phyloP scores from a whole-genome alignment of 53 echinoderm and acorn worm species.

The Henricia sp. region DNA sequence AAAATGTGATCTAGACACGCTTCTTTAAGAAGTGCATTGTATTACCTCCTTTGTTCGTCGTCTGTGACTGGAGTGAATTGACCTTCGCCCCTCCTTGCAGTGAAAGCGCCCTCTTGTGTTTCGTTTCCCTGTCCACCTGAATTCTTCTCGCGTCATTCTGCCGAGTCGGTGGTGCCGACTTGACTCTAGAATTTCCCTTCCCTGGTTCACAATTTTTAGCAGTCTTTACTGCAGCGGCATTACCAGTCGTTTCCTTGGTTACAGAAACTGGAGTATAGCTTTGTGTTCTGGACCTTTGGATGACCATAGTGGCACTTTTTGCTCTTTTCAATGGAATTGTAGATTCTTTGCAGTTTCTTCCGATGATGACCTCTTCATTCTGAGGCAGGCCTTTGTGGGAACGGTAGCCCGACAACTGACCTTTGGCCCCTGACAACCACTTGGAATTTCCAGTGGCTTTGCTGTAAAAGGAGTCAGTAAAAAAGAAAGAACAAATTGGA shows the following conservation, averaged over 20 bases:
- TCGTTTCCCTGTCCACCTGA: background rate
- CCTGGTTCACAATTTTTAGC: background rate
- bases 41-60: background rate
- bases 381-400: conserved; percentile 57
- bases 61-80: conserved; percentile 10
- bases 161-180: conserved; percentile 26
- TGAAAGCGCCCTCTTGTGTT: conserved; percentile 38
- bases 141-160: background rate
- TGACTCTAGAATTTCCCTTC: conserved; percentile 23
- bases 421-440: conserved; percentile 69
- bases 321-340: background rate
- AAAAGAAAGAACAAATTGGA: too few species aligned
- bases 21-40: too few species aligned
- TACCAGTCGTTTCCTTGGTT: background rate
- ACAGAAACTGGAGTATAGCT: conserved; percentile 9
- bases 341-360: background rate
- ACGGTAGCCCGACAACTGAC: conserved; percentile 64
- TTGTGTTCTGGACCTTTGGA: too few species aligned
- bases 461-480: too few species aligned
- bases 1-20: too few species aligned
- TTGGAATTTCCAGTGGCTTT: conserved; percentile 62
- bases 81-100: conserved; percentile 32
- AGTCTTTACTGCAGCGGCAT: background rate
- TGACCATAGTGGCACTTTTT: conserved; percentile 13
- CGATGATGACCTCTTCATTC: background rate